Conservation (phyloP, 2,888 invertebrate genomes). For the Malacosoma neustria region DNA sequence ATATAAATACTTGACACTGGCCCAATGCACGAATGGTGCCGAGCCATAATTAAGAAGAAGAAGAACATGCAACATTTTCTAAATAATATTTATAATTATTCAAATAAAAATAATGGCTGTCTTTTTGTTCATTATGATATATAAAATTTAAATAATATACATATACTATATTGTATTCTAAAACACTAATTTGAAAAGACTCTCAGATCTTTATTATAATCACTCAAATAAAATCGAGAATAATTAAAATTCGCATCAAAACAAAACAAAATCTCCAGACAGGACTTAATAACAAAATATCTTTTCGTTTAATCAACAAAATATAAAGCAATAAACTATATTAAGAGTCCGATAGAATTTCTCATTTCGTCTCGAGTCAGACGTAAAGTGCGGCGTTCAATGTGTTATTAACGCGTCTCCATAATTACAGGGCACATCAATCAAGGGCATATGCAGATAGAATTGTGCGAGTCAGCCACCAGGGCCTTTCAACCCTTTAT, state of each 20-base stretch:
- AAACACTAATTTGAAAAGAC: too few species aligned
- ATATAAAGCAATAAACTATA: conserved; percentile 66
- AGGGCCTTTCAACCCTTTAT: conserved; percentile 69
- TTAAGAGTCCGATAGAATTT: conserved; percentile 69
- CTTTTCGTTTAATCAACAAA: conserved; percentile 65
- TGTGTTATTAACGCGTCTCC: conserved; percentile 74
- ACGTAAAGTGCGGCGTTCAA: conserved; percentile 69
- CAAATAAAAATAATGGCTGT: too few species aligned
- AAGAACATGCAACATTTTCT: too few species aligned
- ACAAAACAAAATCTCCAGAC: conserved; percentile 7
- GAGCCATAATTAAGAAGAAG: too few species aligned
- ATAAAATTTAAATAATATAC: too few species aligned
- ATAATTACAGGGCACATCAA: conserved; percentile 76
- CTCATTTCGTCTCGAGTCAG: conserved; percentile 73
- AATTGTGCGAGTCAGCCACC: conserved; percentile 71
- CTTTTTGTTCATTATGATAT: too few species aligned
- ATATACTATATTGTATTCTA: too few species aligned
- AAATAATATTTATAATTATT: too few species aligned
- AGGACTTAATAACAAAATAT: conserved; percentile 43
- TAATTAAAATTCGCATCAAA: conserved; percentile 43
- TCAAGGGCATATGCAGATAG: conserved; percentile 71
- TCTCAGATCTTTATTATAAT: too few species aligned
- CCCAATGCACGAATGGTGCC: too few species aligned
- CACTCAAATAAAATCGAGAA: too few species aligned
- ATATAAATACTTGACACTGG: too few species aligned